phyloP scores from a whole-genome alignment of 2,113 vertebrate genomes.

The Ochotona princeps region DNA sequence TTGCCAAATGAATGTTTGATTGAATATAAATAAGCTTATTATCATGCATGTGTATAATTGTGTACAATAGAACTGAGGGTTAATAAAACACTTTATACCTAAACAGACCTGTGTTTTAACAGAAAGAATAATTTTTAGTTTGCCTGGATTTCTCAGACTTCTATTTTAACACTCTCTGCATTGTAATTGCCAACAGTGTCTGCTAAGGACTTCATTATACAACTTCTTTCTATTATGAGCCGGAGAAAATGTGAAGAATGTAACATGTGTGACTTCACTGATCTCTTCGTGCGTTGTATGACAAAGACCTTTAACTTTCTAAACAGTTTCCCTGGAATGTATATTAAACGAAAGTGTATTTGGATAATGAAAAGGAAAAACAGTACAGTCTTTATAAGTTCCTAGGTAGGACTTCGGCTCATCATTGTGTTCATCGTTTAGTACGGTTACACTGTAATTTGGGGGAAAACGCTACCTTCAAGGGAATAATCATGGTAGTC shows the following conservation, averaged over 20 bases:
- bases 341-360: background rate
- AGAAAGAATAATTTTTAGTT: slow-evolving; percentile 22
- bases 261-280: slow-evolving; percentile 24
- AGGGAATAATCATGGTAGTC: slow-evolving; percentile 19
- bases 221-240: slow-evolving; percentile 18
- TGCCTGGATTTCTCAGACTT: slow-evolving; percentile 21
- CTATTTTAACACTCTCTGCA: background rate
- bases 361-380: slow-evolving; percentile 38
- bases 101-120: slow-evolving; percentile 40
- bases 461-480: background rate
- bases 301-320: slow-evolving; percentile 43
- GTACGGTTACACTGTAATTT: background rate
- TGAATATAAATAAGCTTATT: slow-evolving; percentile 70
- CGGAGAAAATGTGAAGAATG: slow-evolving; percentile 50
- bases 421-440: background rate
- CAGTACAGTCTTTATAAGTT: background rate
- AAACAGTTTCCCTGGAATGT: background rate
- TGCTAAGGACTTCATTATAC: slow-evolving; percentile 32
- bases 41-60: slow-evolving; percentile 41
- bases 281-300: slow-evolving; percentile 35
- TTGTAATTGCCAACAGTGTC: slow-evolving; percentile 1
- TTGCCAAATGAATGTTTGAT: slow-evolving; percentile 67
- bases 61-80: slow-evolving; percentile 8
- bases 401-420: background rate
- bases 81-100: slow-evolving; percentile 51